These are phyloP conservation scores for Apoda limacodes DNA, from an alignment of 2,888 invertebrate genomes.

Conservation along the genomic window DNA sequence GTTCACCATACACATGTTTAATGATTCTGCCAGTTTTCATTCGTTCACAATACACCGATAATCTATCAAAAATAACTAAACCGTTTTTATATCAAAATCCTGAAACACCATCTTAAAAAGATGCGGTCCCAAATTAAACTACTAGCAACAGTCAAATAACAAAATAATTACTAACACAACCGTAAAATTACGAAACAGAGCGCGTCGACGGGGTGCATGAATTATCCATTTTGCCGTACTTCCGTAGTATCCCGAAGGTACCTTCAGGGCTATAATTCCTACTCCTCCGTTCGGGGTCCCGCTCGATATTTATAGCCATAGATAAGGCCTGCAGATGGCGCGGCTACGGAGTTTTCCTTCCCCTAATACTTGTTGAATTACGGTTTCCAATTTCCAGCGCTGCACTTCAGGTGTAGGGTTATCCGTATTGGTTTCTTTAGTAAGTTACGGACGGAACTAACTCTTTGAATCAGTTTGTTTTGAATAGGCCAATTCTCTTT, in stretches of 20 bases:
- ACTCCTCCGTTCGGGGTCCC: conserved; percentile 50
- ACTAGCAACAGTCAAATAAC: too few relatives aligned
- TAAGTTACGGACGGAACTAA: too few relatives aligned
- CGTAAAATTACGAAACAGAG: conserved; percentile 50
- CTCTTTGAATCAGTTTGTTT: too few relatives aligned
- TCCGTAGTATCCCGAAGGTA: conserved; percentile 34
- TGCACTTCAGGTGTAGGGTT: conserved; percentile 51
- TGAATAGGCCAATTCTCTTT: too few relatives aligned
- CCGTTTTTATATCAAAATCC: too few relatives aligned
- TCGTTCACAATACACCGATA: too few relatives aligned
- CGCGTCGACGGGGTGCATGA: conserved; percentile 56
- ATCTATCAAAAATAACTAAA: too few relatives aligned
- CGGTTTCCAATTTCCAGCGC: conserved; percentile 63
- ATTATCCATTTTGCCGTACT: conserved; percentile 56
- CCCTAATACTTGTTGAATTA: conserved; percentile 69
- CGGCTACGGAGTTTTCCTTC: conserved; percentile 55
- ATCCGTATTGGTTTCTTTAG: conserved; percentile 29
- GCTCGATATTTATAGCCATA: conserved; percentile 57
- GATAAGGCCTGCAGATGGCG: conserved; percentile 68
- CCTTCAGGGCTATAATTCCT: conserved; percentile 57
- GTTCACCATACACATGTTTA: too few relatives aligned
- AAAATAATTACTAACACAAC: conserved; percentile 53
- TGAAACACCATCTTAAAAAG: too few relatives aligned
- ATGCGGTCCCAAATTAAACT: too few relatives aligned
- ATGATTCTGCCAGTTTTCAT: too few relatives aligned